phyloP scores from a whole-genome alignment of 2,113 vertebrate species.

The Rousettus leschenaultii region DNA sequence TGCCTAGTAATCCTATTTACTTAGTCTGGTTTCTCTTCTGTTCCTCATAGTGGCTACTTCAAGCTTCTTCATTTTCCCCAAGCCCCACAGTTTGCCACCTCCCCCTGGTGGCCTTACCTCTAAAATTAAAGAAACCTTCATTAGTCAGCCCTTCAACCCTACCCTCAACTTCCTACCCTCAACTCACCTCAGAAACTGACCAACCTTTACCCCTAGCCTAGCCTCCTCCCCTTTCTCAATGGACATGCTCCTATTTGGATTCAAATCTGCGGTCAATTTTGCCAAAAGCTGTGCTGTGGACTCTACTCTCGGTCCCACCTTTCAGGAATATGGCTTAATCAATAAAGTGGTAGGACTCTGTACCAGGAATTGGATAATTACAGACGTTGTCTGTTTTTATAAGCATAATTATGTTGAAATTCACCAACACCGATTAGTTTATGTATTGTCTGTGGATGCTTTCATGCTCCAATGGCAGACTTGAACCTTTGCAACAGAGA shows the following conservation, averaged over 20 bases:
- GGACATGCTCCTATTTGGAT: not conserved
- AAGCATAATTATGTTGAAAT: not conserved
- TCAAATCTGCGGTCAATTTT: not conserved
- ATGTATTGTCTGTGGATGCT: no score
- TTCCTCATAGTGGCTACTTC: not conserved
- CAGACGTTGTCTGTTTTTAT: not conserved
- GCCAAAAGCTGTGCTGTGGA: not conserved
- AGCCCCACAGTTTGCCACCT: not conserved
- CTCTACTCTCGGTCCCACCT: not conserved
- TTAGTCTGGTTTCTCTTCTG: not conserved
- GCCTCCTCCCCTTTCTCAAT: not conserved
- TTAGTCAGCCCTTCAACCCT: no score
- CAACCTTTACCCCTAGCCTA: accelerated
- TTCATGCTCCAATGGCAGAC: not conserved
- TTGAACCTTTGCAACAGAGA: not conserved
- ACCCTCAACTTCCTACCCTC: no score
- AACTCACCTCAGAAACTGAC: no score
- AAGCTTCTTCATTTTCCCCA: not conserved
- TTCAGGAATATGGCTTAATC: not conserved
- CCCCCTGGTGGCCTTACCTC: not conserved
- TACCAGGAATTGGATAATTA: not conserved
- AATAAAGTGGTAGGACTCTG: not conserved
- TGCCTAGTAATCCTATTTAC: not conserved
- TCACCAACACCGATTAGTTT: not conserved
- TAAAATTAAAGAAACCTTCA: not conserved